Base-by-base conservation (phyloP, 2,797 vertebrate species). In the Chrosomus eos region DNA sequence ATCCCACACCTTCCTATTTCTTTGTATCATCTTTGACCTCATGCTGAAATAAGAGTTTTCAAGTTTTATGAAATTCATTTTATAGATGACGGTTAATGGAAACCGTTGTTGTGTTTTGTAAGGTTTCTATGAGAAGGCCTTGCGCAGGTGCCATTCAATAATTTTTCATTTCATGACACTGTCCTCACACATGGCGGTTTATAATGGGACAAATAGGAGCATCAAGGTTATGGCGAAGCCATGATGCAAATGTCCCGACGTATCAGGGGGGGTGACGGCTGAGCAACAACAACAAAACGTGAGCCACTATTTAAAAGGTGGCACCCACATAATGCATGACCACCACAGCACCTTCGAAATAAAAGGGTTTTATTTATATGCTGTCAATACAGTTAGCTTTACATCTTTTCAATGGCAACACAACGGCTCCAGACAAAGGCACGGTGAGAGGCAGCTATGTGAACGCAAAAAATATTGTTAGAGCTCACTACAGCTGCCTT, bases 371-470 rank as follows among this genome's bases (percentile, higher is more conserved):
- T 85, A 68, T 84, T 81, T 71, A 75, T 43, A 28, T 48, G 31
- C 87, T 60, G 38, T 85, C 80, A 86, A 80, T 70, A 62, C 73
- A 87, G 88, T 88, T 88, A 81, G 87, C 87, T 87, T 86, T 86
- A 68, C 81, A 79, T 85, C 84, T 80, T 72, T 78, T 86, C 76
- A 80, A 74, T 28, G 79, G 78, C 71, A 55, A 45, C 66, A 68
- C 73, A 72, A 68, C 26, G 48, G 70, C 70, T 70, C 38, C 19
- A 81, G 74, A 91, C 86, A 89, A 91, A 89, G 70, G 66, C 88
- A n/a, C 81, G 33, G 82, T 36, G 38, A 89, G 88, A 80, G 89
- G 83, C 75, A 77, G 68, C 86, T 55, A 82, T 81, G 88, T 83
- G 81, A 86, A 86, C 71, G 83, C 74, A 79, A 86, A 84, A 55